Base-by-base conservation (phyloP, 2,888 invertebrate genomes). In the Dioctria linearis region DNA sequence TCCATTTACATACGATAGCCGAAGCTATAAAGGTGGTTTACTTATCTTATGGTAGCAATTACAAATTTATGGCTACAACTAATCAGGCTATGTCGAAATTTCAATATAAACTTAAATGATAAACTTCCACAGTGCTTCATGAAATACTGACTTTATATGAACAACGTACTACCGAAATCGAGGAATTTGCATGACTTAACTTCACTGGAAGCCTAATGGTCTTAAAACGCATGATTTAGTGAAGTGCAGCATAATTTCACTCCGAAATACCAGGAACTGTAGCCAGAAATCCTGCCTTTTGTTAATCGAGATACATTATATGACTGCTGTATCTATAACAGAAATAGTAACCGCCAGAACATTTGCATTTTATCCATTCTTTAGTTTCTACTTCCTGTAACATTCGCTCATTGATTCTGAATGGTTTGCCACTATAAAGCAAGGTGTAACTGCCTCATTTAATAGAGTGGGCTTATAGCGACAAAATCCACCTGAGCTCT, bases 351-450 rank as follows among this genome's bases (percentile, higher is more conserved):
- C 54, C 11, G 49, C 11, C 11, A n/a, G 54, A n/a, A n/a, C n/a
- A 54, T 54, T 54, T 54, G 54, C 54, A 54, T 54, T 54, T 54
- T n/a, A n/a, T 54, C 6, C 11, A 54, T 54, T 11, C n/a, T n/a
- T 4, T 9, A n/a, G 54, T 54, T 54, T 25, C 25, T 25, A 25
- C 25, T 25, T n/a, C 11, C 54, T 54, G 11, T n/a, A 11, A 54
- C 54, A 11, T 54, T 3, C 11, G 54, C n/a, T 54, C 54, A 54
- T 54, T 54, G 54, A 54, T 54, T 54, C 3, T n/a, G 11, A 54
- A 4, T 54, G 54, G 54, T n/a, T 54, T 54, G 4, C 4, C 3
- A n/a, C 11, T 54, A 2, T n/a, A 6, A 3, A 11, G 8, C 6
- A 11, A 54, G 11, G 4, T 6, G 11, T 54, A 54, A 8, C 11